Evolutionary conservation across 1,140 invertebrate species (phyloP).

Genomic region (Drosophila prosaltans): DNA sequence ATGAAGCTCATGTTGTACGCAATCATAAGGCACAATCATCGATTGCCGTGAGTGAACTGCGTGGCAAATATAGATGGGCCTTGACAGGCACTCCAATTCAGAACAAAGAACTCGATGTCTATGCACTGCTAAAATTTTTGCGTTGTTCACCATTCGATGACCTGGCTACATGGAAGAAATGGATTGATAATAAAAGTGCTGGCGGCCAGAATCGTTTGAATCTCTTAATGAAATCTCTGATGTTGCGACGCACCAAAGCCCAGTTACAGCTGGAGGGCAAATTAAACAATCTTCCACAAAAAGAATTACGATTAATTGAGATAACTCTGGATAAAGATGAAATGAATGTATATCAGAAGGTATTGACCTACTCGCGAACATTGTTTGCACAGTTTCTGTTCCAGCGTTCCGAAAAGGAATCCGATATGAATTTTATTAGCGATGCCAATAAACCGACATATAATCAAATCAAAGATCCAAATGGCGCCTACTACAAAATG

Average conservation of each 20-base stretch:
- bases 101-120: slow-evolving; percentile 95
- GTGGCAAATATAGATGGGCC: slow-evolving; percentile 89
- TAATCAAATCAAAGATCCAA: slow-evolving; percentile 80
- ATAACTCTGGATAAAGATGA: slow-evolving; percentile 89
- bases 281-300: slow-evolving; percentile 87
- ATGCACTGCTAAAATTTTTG: slow-evolving; percentile 93
- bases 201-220: slow-evolving; percentile 89
- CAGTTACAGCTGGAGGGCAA: slow-evolving; percentile 87
- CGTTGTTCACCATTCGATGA: slow-evolving; percentile 94
- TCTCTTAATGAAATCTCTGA: slow-evolving; percentile 90
- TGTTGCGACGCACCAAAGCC: slow-evolving; percentile 93
- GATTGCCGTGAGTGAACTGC: slow-evolving; percentile 87
- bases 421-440: slow-evolving; percentile 69
- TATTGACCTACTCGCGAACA: slow-evolving; percentile 88
- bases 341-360: slow-evolving; percentile 90
- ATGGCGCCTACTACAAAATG: slow-evolving; percentile 84
- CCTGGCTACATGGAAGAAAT: slow-evolving; percentile 88
- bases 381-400: slow-evolving; percentile 90
- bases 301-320: slow-evolving; percentile 85
- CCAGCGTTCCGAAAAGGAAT: slow-evolving; percentile 88
- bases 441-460: slow-evolving; percentile 62
- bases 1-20: slow-evolving; percentile 96
- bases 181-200: slow-evolving; percentile 87
- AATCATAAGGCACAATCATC: slow-evolving; percentile 93
- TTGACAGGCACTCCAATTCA: slow-evolving; percentile 98